These are phyloP conservation scores for Chloromyia formosa DNA, from an alignment of 2,888 invertebrate species.

Conservation along the genomic window DNA sequence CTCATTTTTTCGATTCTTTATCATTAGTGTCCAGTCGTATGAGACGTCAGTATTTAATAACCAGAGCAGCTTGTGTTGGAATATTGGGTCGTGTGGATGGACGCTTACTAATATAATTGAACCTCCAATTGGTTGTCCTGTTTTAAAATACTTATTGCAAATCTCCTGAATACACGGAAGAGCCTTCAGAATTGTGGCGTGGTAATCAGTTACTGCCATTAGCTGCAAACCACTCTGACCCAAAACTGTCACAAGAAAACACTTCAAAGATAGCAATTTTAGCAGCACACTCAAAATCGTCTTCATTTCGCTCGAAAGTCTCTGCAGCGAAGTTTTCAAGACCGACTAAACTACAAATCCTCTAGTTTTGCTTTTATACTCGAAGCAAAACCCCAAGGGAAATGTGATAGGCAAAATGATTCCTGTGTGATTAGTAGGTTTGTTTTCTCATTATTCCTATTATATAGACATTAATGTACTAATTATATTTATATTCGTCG, in stretches of 20 bases:
- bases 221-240: constrained; percentile 30
- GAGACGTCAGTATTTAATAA: constrained; percentile 43
- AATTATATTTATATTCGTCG: no score
- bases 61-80: constrained; percentile 38
- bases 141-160: constrained; percentile 49
- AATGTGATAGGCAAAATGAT: no score
- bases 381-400: no score
- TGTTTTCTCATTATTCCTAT: no score
- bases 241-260: neutral
- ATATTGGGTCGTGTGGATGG: constrained; percentile 21
- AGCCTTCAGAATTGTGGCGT: constrained; percentile 9
- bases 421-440: no score
- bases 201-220: constrained; percentile 6
- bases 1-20: constrained; percentile 44
- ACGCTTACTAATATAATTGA: constrained; percentile 47
- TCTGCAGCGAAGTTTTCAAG: no score
- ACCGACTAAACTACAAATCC: no score
- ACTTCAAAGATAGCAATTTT: neutral
- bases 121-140: constrained; percentile 42
- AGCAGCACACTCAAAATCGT: no score
- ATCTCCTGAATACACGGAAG: constrained; percentile 47
- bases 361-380: no score
- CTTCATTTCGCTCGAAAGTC: no score
- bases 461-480: no score
- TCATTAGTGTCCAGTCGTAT: constrained; percentile 46